Percentiles rank a stretch among this genome's conserved stretches.
Conservation (phyloP, 2,797 vertebrate species). For the Sebastes jordani region DNA sequence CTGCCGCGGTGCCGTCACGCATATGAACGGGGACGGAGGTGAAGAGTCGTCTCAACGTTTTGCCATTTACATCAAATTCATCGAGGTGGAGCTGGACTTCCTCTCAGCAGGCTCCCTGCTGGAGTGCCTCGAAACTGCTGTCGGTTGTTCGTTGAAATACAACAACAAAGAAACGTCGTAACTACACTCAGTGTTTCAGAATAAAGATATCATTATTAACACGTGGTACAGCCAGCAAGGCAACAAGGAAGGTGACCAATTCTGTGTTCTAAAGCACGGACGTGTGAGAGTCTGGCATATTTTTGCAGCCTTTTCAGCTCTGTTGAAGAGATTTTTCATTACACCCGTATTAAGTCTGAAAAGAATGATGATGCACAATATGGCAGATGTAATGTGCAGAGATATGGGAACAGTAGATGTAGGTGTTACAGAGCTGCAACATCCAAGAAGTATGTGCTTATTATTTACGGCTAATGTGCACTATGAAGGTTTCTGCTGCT, state of each 20-base stretch:
- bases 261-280: constrained; percentile 37
- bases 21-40: neutral
- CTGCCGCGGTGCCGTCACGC: constrained; percentile 78
- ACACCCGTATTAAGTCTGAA: neutral
- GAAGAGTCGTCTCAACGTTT: constrained; percentile 76
- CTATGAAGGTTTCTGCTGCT: constrained; percentile 65
- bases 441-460: constrained; percentile 29
- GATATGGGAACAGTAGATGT: constrained; percentile 13
- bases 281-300: constrained; percentile 26
- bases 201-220: constrained; percentile 15
- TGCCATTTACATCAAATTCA: constrained; percentile 95
- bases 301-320: constrained; percentile 34
- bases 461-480: constrained; percentile 55
- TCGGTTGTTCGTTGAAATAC: constrained; percentile 95
- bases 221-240: constrained; percentile 21
- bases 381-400: constrained; percentile 10
- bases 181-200: constrained; percentile 21
- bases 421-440: constrained; percentile 27
- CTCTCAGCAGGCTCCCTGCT: constrained; percentile 96
- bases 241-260: constrained; percentile 11
- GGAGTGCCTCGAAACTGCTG: constrained; percentile 97
- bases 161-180: constrained; percentile 85
- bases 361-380: constrained; percentile 23
- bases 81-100: constrained; percentile 99
- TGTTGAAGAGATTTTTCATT: neutral